Base-by-base conservation (phyloP, 2,797 vertebrate species). In the Scleropages formosus region DNA sequence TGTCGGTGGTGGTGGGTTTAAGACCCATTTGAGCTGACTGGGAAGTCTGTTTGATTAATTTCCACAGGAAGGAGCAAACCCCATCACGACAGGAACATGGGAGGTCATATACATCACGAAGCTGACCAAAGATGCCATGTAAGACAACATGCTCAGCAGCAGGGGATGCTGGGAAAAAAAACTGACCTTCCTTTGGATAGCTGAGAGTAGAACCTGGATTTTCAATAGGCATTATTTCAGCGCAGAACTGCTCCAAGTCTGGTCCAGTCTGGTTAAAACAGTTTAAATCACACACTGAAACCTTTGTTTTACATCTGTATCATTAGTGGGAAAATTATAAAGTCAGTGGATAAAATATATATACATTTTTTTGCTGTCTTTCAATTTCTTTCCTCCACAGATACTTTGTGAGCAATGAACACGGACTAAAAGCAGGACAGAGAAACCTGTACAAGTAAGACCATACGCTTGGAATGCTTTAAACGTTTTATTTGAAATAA, bases 391-490 rank as follows among this genome's bases (percentile, higher is more conserved):
- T 46, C 84, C 90, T 72, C 80, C 84, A 60, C 87, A 99, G 98
- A 78, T 98, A 95, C 84, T 99, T 91, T 83, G 92, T 95, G 65
- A 98, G 96, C 84, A 99, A 98, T 73, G 79, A 96, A 87, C 51
- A 93, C 0, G 72, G 76, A 11, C 77, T 1, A 49, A 89, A 46
- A 62, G 96, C 98, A 46, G 96, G 96, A 83, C 93, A 92, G 86
- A 94, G 96, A 87, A 94, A 98, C 10, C 90, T 98, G 75, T 98
- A 99, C 88, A 94, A 90, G 96, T 97, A 90, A 92, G 84, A 3
- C 31, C n/a, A 39, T 22, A 76, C 44, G 20, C 4, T 64, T 0
- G 1, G 7, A 62, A n/a, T 11, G 62, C 39, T 8, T 24, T 63
- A 22, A 22, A 6, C 12, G 16, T 3, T 31, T 49, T 66, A 59